These are phyloP conservation scores for Prionailurus bengalensis DNA, from an alignment of 2,113 vertebrate genomes.

Conservation along the genomic window DNA sequence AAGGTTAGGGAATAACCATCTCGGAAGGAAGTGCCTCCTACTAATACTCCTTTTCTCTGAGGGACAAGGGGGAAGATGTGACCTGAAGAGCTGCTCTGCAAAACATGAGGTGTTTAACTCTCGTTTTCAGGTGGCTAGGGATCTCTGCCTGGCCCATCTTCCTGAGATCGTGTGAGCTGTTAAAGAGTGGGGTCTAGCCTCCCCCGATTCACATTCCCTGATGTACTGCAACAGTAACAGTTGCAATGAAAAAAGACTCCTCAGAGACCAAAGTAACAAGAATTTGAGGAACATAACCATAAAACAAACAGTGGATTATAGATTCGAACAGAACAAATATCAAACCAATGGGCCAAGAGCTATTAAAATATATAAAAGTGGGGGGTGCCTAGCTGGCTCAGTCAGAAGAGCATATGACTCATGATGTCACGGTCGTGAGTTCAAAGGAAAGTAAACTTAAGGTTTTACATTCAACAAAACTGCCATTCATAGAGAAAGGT, in stretches of 20 bases:
- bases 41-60: not conserved
- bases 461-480: conserved; percentile 13
- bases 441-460: conserved; percentile 8
- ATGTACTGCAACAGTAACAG: not conserved
- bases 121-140: not conserved
- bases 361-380: not conserved
- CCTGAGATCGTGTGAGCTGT: not conserved
- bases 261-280: conserved; percentile 2
- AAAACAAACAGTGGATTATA: not conserved
- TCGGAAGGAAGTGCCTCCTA: not conserved
- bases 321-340: not conserved
- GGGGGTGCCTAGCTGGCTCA: too few species aligned
- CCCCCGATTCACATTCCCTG: not conserved
- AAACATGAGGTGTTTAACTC: not conserved
- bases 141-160: not conserved
- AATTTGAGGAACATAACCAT: not conserved
- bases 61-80: not conserved
- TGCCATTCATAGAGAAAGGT: not conserved
- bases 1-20: not conserved
- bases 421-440: too few species aligned
- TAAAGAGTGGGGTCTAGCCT: not conserved
- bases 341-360: not conserved
- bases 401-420: too few species aligned
- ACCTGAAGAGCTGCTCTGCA: not conserved
- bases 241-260: not conserved